These are phyloP conservation scores for Salvelinus namaycush DNA, from an alignment of 2,113 vertebrate species.

Conservation along the genomic window DNA sequence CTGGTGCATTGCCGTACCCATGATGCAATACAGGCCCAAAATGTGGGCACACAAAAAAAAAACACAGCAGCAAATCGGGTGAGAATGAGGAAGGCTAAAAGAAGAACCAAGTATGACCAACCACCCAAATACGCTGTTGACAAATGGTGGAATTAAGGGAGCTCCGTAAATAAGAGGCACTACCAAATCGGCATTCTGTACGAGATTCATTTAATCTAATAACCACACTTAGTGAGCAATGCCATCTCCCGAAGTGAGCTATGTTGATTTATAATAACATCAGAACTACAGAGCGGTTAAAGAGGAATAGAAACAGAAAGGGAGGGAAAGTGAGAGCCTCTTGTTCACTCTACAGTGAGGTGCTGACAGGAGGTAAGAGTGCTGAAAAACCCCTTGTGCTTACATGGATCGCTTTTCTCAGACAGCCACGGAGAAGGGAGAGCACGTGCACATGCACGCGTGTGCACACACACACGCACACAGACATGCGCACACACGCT, in stretches of 20 bases:
- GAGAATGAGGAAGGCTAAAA: constrained; percentile 1
- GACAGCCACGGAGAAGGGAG: not conserved
- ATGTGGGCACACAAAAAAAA: not conserved
- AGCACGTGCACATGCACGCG: too few relatives aligned
- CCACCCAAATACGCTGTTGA: not conserved
- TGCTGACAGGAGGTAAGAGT: constrained; percentile 6
- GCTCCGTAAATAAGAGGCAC: constrained; percentile 26
- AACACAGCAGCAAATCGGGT: not conserved
- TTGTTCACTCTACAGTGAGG: not conserved
- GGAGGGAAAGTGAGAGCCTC: not conserved
- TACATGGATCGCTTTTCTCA: constrained; percentile 3
- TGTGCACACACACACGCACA: not conserved
- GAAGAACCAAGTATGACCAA: not conserved
- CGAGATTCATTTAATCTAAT: constrained; percentile 38
- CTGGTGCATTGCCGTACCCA: not conserved
- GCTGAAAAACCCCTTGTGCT: not conserved
- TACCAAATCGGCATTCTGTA: constrained; percentile 39
- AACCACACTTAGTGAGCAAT: constrained; percentile 5
- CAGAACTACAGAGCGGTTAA: constrained; percentile 19
- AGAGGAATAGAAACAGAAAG: not conserved
- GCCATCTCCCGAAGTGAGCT: not conserved
- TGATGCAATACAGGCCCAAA: not conserved
- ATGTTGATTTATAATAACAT: constrained; percentile 48
- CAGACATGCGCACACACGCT: not conserved
- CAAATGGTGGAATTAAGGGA: constrained; percentile 26